Percentiles rank a stretch among this genome's conserved stretches.
phyloP scores from a whole-genome alignment of 2,888 invertebrate genomes.

The Axea sp. region DNA sequence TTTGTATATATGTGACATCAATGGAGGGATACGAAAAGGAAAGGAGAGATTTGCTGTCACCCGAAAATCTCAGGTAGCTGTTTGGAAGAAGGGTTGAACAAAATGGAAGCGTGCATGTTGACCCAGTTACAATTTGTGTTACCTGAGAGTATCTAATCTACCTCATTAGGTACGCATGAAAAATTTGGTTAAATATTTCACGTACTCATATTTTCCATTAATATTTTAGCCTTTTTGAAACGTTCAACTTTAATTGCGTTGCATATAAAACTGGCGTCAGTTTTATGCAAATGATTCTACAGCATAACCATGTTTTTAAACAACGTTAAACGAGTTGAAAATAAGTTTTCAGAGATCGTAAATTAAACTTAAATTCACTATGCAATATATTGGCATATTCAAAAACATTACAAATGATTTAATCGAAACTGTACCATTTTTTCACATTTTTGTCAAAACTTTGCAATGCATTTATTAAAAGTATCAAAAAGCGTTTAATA shows the following conservation, averaged over 20 bases:
- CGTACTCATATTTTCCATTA: not conserved
- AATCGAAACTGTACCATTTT: too few relatives aligned
- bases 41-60: constrained; percentile 65
- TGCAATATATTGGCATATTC: too few relatives aligned
- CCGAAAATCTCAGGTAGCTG: constrained; percentile 69
- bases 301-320: too few relatives aligned
- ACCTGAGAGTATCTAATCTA: constrained; percentile 66
- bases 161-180: constrained; percentile 74
- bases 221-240: not conserved
- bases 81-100: constrained; percentile 66
- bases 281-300: too few relatives aligned
- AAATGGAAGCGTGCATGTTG: constrained; percentile 64
- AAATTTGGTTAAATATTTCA: constrained; percentile 14
- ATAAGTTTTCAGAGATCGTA: too few relatives aligned
- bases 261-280: too few relatives aligned
- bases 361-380: too few relatives aligned
- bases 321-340: too few relatives aligned
- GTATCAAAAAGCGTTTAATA: too few relatives aligned
- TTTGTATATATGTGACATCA: constrained; percentile 54
- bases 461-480: too few relatives aligned
- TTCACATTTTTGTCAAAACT: too few relatives aligned
- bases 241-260: not conserved
- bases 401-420: too few relatives aligned
- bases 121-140: constrained; percentile 71
- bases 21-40: constrained; percentile 43